Evolutionary conservation across 2,888 invertebrate species (phyloP).

Genomic region (Perizoma flavofasciatum): DNA sequence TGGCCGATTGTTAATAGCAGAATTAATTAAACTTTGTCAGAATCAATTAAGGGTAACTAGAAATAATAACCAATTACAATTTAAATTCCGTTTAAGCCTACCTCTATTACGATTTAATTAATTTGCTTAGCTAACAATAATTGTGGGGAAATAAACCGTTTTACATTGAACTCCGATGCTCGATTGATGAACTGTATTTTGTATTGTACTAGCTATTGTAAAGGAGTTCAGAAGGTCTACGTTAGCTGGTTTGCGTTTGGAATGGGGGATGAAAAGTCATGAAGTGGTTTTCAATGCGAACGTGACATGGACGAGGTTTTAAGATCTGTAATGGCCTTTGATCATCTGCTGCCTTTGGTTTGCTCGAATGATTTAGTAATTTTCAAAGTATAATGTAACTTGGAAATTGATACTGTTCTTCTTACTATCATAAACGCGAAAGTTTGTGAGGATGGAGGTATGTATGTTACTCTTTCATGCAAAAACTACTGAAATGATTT

Average conservation of each 20-base stretch:
- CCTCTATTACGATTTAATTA: slow-evolving; percentile 46
- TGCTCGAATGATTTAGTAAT: slow-evolving; percentile 1
- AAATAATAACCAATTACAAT: slow-evolving; percentile 42
- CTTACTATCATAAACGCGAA: no score
- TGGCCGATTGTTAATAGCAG: neutral
- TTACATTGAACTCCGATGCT: slow-evolving; percentile 25
- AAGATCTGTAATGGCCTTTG: slow-evolving; percentile 37
- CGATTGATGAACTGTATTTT: slow-evolving; percentile 12
- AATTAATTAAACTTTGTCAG: slow-evolving; percentile 9
- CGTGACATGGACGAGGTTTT: slow-evolving; percentile 46
- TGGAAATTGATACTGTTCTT: no score
- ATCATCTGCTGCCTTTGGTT: neutral
- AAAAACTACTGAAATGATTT: no score
- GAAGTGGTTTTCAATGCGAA: slow-evolving; percentile 48
- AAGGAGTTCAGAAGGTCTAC: slow-evolving; percentile 22
- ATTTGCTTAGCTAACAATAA: slow-evolving; percentile 44
- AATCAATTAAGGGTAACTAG: slow-evolving; percentile 29
- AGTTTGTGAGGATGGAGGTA: no score
- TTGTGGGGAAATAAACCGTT: slow-evolving; percentile 28
- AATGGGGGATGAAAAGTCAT: slow-evolving; percentile 46
- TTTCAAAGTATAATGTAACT: neutral
- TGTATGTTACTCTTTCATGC: no score
- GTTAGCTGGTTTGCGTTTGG: slow-evolving; percentile 25
- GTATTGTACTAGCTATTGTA: slow-evolving; percentile 12
- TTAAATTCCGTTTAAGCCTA: slow-evolving; percentile 41